Evolutionary conservation across 2,888 invertebrate species (phyloP).

Genomic region (Dynastes hyllus): DNA sequence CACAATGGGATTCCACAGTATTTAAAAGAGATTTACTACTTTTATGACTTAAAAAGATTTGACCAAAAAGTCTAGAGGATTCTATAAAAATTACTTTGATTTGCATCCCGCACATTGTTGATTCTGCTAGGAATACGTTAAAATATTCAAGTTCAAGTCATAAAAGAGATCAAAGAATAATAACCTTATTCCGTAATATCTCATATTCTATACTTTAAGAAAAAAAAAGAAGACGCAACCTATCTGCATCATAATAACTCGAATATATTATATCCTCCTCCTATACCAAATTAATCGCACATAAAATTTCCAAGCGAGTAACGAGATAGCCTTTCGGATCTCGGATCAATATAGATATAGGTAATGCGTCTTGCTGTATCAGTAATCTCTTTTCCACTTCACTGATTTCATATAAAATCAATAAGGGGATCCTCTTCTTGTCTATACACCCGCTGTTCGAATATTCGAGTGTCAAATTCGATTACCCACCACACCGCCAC

Average conservation of each 20-base stretch:
- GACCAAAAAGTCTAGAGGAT: no score
- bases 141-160: no score
- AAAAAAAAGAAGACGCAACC: background rate
- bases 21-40: no score
- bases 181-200: no score
- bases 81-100: no score
- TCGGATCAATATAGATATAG: constrained; percentile 30
- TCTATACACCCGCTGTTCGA: constrained; percentile 21
- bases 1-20: no score
- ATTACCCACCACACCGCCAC: background rate
- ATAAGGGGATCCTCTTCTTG: constrained; percentile 25
- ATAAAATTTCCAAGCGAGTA: constrained; percentile 19
- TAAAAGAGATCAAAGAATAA: no score
- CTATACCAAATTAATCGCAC: constrained; percentile 23
- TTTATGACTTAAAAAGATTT: no score
- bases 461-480: constrained; percentile 47
- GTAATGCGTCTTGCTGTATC: constrained; percentile 41
- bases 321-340: constrained; percentile 23
- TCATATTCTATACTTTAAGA: background rate
- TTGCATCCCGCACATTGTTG: no score
- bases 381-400: constrained; percentile 49
- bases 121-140: no score
- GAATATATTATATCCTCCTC: background rate
- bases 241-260: no score
- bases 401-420: constrained; percentile 48